phyloP scores from a whole-genome alignment of 1,140 invertebrate species.

The Ips typographus region DNA sequence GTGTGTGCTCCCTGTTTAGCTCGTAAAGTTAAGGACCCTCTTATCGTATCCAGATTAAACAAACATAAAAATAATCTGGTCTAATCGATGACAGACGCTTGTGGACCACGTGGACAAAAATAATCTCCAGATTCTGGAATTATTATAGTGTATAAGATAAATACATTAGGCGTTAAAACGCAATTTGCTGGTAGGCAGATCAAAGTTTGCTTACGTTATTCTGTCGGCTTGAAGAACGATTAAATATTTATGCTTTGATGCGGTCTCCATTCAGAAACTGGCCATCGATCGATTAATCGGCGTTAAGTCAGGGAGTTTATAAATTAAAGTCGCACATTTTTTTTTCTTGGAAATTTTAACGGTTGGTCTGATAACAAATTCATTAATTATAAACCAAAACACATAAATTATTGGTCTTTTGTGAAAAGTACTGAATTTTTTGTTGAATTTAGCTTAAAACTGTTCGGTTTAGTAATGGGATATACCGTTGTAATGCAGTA shows the following conservation, averaged over 20 bases:
- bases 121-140: not conserved
- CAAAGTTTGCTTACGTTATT: constrained; percentile 8
- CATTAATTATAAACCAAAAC: too few relatives aligned
- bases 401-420: too few relatives aligned
- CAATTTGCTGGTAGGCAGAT: not conserved
- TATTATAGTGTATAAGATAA: constrained; percentile 6
- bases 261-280: constrained; percentile 2
- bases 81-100: not conserved
- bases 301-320: too few relatives aligned
- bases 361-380: too few relatives aligned
- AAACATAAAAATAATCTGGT: not conserved
- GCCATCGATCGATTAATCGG: not conserved
- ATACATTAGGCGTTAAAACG: constrained; percentile 8
- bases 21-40: constrained; percentile 15
- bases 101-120: not conserved
- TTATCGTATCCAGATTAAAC: not conserved
- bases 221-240: constrained; percentile 1
- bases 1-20: constrained; percentile 6
- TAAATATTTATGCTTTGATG: constrained; percentile 7
- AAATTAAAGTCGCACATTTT: too few relatives aligned
- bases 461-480: too few relatives aligned
- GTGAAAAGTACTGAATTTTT: too few relatives aligned
- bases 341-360: too few relatives aligned
- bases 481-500: too few relatives aligned
- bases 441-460: too few relatives aligned